Conservation (phyloP, 2,888 invertebrate genomes). For the Cataglyphis livida region DNA sequence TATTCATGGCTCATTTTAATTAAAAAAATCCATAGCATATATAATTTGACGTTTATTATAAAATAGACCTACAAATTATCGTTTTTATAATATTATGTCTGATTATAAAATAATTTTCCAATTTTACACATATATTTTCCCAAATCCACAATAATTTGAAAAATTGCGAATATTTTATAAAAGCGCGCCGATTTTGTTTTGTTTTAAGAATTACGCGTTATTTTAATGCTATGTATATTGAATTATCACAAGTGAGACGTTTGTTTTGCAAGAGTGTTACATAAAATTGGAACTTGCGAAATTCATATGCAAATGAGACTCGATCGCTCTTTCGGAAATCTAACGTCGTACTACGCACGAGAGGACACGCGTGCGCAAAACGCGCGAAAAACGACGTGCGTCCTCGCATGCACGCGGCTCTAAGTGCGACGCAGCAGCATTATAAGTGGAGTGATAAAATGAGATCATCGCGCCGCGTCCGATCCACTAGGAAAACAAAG, state of each 20-base stretch:
- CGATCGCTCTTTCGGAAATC: slow-evolving; percentile 1
- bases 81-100: not conserved
- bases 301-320: not conserved
- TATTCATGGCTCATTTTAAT: not conserved
- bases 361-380: not conserved
- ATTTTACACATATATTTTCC: not conserved
- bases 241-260: not conserved
- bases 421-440: slow-evolving; percentile 64
- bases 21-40: not conserved
- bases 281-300: not conserved
- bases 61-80: not conserved
- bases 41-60: not conserved
- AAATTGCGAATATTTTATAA: not conserved
- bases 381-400: slow-evolving; percentile 52
- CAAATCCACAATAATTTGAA: not conserved
- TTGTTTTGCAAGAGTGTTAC: slow-evolving; percentile 7
- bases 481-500: slow-evolving; percentile 4
- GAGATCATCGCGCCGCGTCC: slow-evolving; percentile 78
- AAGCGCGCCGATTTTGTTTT: not conserved
- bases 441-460: slow-evolving; percentile 81
- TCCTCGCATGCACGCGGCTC: slow-evolving; percentile 59
- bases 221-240: not conserved
- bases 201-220: not conserved
- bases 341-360: slow-evolving; percentile 23
- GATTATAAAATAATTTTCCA: not conserved